These are phyloP conservation scores for Tachuris rubrigastra DNA, from an alignment of 2,113 vertebrate genomes.

Conservation along the genomic window DNA sequence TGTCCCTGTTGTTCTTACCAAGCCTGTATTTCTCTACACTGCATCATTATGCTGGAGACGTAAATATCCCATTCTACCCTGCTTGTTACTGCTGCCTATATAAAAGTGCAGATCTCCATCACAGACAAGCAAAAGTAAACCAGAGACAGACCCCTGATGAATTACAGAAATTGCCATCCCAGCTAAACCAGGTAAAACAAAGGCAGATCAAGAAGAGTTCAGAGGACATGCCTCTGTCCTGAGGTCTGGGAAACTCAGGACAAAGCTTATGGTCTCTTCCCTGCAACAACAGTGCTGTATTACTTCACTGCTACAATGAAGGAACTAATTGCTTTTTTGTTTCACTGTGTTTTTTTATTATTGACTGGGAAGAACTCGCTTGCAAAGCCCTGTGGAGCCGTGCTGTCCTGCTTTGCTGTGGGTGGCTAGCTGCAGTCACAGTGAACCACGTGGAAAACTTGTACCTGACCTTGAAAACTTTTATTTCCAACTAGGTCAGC, in stretches of 20 bases:
- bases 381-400: not conserved
- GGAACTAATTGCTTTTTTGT: not conserved
- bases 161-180: not conserved
- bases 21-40: not conserved
- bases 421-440: not conserved
- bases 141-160: not conserved
- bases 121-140: not conserved
- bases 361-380: not conserved
- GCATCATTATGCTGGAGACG: not conserved
- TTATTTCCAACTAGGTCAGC: not conserved
- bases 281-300: not conserved
- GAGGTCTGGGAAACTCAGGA: not conserved
- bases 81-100: not conserved
- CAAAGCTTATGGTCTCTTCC: not conserved
- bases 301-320: not conserved
- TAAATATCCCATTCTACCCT: not conserved
- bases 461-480: not conserved
- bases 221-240: rapidly evolving
- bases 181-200: not conserved
- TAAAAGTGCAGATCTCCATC: not conserved
- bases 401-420: not conserved
- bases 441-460: not conserved
- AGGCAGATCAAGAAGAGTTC: not conserved
- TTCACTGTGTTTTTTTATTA: not conserved
- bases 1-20: not conserved